Base-by-base conservation (phyloP, 2,797 vertebrate genomes). In the Alcedo quadribrachys region DNA sequence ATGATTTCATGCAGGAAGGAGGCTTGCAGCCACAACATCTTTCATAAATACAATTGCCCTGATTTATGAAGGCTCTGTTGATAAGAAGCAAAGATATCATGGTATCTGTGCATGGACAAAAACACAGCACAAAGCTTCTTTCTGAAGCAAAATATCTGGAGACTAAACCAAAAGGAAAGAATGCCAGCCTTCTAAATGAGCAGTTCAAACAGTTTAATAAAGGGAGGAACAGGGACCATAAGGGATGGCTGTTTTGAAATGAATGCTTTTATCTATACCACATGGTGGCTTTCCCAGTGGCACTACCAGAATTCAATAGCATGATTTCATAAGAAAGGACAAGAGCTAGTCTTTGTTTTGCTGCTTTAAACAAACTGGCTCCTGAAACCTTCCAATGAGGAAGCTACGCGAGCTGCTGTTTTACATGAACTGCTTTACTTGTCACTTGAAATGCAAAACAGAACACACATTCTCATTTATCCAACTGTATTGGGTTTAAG, bases 71-170 rank as follows among this genome's bases (percentile, higher is more conserved):
- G 57, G 48, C 27, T 85, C 43, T 84, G 19, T 30, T 85, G 92
- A 93, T 77, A 80, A 80, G 73, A 16, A 87, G 54, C 20, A 68
- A 63, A 85, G 70, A 93, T 77, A 90, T 1, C 40, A 8, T 1
- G 4, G 45, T 24, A 81, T 16, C 77, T 53, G 54, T 0, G 0
- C 58, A 37, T 0, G 1, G 76, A 71, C 67, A 66, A 70, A 80
- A 80, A 77, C 32, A 11, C 19, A 30, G 68, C 63, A 76, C 53
- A 94, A 81, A 91, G 25, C 51, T 89, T 30, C 63, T 69, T 81
- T 86, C 78, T 76, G 67, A 79, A 79, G 71, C 65, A 86, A 88
- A 90, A 71, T 86, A 87, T 45, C 75, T 80, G 43, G 43, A 90
- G 83, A 88, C 24, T 40, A 71, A 94, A 85, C 37, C 51, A 58